Evolutionary conservation across 2,797 vertebrate genomes (phyloP).

Genomic region (Scolopax rusticola): DNA sequence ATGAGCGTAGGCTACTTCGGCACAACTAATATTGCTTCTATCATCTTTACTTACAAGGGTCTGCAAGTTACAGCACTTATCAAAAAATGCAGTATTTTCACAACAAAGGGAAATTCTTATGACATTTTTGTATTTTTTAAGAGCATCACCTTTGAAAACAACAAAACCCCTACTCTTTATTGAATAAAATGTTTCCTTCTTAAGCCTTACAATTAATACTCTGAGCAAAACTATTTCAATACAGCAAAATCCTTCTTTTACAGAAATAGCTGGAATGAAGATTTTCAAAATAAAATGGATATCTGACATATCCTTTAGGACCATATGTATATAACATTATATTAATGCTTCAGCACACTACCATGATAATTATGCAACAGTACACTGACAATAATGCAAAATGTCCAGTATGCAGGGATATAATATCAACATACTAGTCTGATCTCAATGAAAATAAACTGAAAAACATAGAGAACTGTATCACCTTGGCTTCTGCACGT

Average conservation of each 20-base stretch:
- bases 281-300: background rate
- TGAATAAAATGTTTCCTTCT: background rate
- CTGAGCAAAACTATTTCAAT: background rate
- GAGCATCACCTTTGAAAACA: background rate
- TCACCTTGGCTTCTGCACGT: background rate
- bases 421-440: background rate
- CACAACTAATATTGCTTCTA: background rate
- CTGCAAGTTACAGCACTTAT: background rate
- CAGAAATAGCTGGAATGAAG: background rate
- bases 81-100: background rate
- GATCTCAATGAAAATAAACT: background rate
- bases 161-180: background rate
- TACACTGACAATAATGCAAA: background rate
- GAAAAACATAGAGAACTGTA: background rate
- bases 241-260: background rate
- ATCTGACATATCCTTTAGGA: background rate
- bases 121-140: background rate
- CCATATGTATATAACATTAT: too few species aligned
- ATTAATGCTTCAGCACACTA: background rate
- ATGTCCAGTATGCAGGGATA: background rate
- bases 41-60: too few species aligned
- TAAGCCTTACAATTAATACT: background rate
- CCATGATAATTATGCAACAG: background rate
- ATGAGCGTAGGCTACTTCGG: accelerated
- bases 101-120: background rate